phyloP scores from a whole-genome alignment of 2,888 invertebrate genomes.

The Barypeithes pellucidus region DNA sequence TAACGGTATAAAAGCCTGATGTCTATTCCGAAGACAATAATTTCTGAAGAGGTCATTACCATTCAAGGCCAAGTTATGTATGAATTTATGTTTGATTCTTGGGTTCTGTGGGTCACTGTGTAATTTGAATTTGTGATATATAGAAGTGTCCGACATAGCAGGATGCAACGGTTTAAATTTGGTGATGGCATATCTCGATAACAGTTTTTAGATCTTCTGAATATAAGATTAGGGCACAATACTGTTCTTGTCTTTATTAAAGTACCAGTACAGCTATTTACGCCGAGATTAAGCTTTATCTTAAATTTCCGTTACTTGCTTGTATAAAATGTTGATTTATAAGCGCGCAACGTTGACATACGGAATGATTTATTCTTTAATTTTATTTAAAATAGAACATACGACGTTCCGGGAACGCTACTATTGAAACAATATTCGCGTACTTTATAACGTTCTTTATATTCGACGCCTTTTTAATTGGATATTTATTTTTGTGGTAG shows the following conservation, averaged over 20 bases:
- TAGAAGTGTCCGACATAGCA: constrained; percentile 17
- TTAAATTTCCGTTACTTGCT: no score
- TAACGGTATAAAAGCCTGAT: constrained; percentile 46
- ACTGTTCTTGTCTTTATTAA: neutral
- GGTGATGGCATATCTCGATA: constrained; percentile 2
- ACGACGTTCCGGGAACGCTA: no score
- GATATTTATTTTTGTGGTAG: no score
- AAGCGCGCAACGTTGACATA: no score
- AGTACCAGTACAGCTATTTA: no score
- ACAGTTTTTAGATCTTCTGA: neutral
- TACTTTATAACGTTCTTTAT: no score
- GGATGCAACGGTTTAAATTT: constrained; percentile 9
- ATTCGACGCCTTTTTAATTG: no score
- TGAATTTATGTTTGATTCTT: constrained; percentile 29
- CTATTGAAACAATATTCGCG: no score
- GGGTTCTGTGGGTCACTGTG: constrained; percentile 49
- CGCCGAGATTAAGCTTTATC: no score
- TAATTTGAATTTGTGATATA: constrained; percentile 48
- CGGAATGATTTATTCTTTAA: no score
- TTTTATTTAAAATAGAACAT: no score
- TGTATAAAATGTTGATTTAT: no score
- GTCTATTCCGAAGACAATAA: constrained; percentile 38
- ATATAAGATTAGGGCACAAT: neutral
- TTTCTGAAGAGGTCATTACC: constrained; percentile 51
- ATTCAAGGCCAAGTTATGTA: constrained; percentile 49